These are phyloP conservation scores for Enchytraeus crypticus DNA, from an alignment of 2,888 invertebrate species.

Conservation along the genomic window DNA sequence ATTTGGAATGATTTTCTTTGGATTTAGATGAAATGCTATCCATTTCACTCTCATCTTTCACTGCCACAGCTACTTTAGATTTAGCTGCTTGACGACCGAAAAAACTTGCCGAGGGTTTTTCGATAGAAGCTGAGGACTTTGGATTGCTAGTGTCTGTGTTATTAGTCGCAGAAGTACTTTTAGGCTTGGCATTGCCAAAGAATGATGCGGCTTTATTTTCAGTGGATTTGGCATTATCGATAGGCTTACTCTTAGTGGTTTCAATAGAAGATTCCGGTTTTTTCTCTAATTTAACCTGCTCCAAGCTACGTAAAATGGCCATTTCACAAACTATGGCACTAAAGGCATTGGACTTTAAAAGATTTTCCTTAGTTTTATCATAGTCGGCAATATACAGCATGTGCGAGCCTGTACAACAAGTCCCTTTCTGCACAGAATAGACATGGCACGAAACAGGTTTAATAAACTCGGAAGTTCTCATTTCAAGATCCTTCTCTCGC, in stretches of 20 bases:
- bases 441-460: neutral
- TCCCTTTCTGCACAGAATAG: neutral
- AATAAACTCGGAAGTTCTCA: neutral
- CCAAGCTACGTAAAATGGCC: neutral
- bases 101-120: neutral
- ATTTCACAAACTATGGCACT: neutral
- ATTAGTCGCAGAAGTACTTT: neutral
- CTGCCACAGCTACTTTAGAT: neutral
- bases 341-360: neutral
- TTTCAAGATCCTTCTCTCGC: neutral
- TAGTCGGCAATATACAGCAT: neutral
- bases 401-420: neutral
- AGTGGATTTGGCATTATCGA: neutral
- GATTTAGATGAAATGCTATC: neutral
- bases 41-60: neutral
- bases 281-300: too few relatives aligned
- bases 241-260: neutral
- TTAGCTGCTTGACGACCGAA: neutral
- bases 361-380: neutral
- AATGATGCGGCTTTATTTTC: too few relatives aligned
- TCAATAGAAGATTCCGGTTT: neutral
- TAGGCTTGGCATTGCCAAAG: too few relatives aligned
- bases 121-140: neutral
- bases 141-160: neutral
- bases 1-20: neutral